Base-by-base conservation (phyloP, 2,797 vertebrate genomes). In the Galago senegalensis region DNA sequence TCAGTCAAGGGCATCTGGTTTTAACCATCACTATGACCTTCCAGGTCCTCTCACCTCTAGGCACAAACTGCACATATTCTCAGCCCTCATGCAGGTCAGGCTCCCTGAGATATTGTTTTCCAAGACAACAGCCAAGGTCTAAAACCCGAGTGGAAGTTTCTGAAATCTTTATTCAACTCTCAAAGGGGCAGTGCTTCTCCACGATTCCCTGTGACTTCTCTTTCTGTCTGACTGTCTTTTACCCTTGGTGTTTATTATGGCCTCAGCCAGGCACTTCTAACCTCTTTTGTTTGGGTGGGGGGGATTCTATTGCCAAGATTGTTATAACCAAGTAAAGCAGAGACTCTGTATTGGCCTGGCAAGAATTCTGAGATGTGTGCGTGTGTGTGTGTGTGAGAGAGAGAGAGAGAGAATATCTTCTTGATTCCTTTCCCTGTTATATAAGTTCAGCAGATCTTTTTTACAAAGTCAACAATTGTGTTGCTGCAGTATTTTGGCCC, bases 101-200 rank as follows among this genome's bases (percentile, higher is more conserved):
- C 76, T 65, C 37, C 29, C 9, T 10, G 25, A 10, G 27, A 29
- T 5, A 4, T 37, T 75, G 11, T n/a, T 95, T 93, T 77, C 63
- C 2, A 60, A 87, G 69, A 77, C 34, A 25, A 83, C 72, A 9
- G 67, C 40, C 7, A 58, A 3, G 56, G 56, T 31, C 49, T 11
- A 29, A 43, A 65, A 77, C 63, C 40, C 16, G 67, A 49, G 11
- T 72, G 37, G 13, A 25, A 72, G 6, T 90, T 77, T 93, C 70
- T 77, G 72, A 79, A 87, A 17, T 29, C 34, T 87, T 77, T 56
- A 37, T 61, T 86, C 53, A n/a, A 67, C 8, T 67, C 37, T 87
- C 77, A 73, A 58, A 58, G 25, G 11, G 23, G 16, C 18, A 27
- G 1, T 49, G n/a, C 21, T 70, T 61, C 25, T 27, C 75, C 83